phyloP scores from a whole-genome alignment of 2,113 vertebrate genomes.

The Phylloscopus trochilus region DNA sequence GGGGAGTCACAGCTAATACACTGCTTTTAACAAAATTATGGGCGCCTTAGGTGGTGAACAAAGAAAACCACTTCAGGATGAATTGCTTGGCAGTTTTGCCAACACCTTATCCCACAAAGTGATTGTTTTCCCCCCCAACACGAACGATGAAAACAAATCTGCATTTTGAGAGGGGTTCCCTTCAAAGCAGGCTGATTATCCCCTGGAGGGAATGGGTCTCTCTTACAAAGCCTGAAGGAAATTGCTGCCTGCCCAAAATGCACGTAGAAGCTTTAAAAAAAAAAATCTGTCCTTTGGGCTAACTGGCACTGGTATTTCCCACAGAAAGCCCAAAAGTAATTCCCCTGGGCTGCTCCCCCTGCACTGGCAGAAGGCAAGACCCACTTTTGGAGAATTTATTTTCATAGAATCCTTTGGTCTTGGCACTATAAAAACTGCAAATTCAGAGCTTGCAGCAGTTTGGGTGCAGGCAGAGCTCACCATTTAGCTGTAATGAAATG shows the following conservation, averaged over 20 bases:
- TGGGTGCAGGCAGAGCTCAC: background rate
- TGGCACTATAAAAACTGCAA: background rate
- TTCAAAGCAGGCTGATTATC: background rate
- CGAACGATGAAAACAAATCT: background rate
- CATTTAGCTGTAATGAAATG: background rate
- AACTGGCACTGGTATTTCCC: accelerated
- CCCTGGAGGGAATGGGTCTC: background rate
- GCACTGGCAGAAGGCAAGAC: background rate
- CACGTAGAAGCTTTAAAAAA: background rate
- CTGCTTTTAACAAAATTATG: background rate
- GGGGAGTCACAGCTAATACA: background rate
- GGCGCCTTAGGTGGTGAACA: background rate
- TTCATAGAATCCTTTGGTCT: background rate
- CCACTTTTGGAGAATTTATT: background rate
- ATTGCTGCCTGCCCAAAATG: background rate
- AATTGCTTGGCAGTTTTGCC: background rate
- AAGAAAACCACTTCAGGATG: background rate
- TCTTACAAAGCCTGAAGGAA: background rate
- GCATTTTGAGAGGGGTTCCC: background rate
- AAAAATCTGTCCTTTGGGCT: background rate
- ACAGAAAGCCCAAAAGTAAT: background rate
- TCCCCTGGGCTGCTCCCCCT: background rate
- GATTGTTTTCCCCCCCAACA: accelerated
- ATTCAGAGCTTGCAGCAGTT: background rate
- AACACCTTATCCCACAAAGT: background rate